Evolutionary conservation across 92 coral and sea anemone species (phyloP).

Genomic region (Siderastrea siderea): DNA sequence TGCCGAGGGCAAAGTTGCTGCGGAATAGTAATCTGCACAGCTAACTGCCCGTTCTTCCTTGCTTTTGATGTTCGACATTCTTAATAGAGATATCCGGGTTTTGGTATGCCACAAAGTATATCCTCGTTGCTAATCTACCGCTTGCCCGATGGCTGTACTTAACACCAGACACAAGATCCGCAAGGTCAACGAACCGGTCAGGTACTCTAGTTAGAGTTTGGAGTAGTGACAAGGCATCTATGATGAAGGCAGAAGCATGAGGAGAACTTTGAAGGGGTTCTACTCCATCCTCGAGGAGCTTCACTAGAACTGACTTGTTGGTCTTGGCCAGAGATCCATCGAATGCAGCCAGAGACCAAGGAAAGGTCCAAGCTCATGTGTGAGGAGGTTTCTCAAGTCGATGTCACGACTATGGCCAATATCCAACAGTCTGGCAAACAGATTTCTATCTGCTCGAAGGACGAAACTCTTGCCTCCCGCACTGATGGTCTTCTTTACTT

Average conservation of each 20-base stretch:
- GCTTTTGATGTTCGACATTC: conserved; percentile 61
- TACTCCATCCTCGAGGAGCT: conserved; percentile 60
- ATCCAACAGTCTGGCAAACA: conserved; percentile 67
- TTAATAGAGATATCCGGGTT: conserved; percentile 73
- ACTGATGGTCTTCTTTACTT: conserved; percentile 40
- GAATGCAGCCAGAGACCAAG: conserved; percentile 63
- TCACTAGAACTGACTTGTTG: conserved; percentile 62
- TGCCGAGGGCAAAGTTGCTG: conserved; percentile 74
- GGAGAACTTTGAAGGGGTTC: conserved; percentile 43
- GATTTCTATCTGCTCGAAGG: conserved; percentile 57
- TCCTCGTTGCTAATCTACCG: conserved; percentile 60
- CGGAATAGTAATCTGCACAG: conserved; percentile 55
- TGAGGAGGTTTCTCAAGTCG: conserved; percentile 15
- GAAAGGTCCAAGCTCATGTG: conserved; percentile 58
- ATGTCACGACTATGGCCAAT: conserved; percentile 65
- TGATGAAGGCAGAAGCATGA: conserved; percentile 41
- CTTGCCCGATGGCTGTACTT: background rate
- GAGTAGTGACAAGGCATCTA: conserved; percentile 45
- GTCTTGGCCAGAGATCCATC: conserved; percentile 66
- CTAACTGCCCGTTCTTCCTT: conserved; percentile 59
- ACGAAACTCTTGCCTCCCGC: conserved; percentile 47
- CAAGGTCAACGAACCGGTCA: conserved; percentile 16
- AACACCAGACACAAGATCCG: too few relatives aligned
- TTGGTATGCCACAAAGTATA: conserved; percentile 72
- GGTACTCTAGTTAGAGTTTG: conserved; percentile 55